Conservation (phyloP, 2,888 invertebrate genomes). For the Harpalus rufipes region DNA sequence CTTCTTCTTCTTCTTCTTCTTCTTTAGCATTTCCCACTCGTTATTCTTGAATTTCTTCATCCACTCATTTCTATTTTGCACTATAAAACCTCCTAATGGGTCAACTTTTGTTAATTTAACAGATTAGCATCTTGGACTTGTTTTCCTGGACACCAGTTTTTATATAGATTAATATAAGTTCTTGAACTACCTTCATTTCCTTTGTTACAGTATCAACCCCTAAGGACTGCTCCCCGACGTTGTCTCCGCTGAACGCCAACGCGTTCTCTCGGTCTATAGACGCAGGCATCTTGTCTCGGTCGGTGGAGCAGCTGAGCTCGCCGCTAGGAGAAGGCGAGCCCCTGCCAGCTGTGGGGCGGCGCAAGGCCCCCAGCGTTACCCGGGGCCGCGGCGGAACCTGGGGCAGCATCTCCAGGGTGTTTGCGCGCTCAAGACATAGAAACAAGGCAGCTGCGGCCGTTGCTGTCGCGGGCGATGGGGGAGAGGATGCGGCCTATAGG, state of each 20-base stretch:
- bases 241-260: conserved; percentile 88
- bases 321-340: conserved; percentile 85
- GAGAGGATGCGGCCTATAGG: conserved; percentile 63
- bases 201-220: conserved; percentile 82
- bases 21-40: too few relatives aligned
- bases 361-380: conserved; percentile 75
- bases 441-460: conserved; percentile 82
- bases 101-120: too few relatives aligned
- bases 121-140: too few relatives aligned
- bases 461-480: conserved; percentile 74
- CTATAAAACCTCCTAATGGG: too few relatives aligned
- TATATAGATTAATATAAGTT: too few relatives aligned
- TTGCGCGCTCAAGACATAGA: conserved; percentile 91
- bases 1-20: too few relatives aligned
- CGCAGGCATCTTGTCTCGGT: conserved; percentile 83
- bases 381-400: conserved; percentile 88
- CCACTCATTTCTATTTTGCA: too few relatives aligned
- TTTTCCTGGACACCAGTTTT: too few relatives aligned
- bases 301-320: conserved; percentile 91
- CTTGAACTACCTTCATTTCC: background rate
- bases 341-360: conserved; percentile 76
- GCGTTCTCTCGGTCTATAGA: conserved; percentile 89
- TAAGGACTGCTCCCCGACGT: conserved; percentile 90
- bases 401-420: conserved; percentile 95
- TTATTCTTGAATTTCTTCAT: too few relatives aligned